Evolutionary conservation across 37 sponge, comb jelly and placozoan genomes (phyloP).

Genomic region (Mnemiopsis leidyi): DNA sequence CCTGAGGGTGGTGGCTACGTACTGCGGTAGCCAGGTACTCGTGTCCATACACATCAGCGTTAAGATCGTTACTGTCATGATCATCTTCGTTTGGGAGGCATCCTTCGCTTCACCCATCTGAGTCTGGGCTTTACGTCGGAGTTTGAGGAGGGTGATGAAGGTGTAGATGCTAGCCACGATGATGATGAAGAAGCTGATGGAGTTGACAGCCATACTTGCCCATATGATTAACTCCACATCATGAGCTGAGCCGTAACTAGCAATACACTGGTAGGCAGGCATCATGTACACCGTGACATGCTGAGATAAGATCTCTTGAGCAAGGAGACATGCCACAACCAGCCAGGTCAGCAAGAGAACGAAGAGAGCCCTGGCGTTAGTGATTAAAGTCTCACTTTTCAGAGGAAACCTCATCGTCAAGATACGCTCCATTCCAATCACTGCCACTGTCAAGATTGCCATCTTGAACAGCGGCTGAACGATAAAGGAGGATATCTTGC

Average conservation of each 20-base stretch:
- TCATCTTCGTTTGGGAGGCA: constrained; percentile 43
- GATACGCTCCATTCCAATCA: constrained; percentile 54
- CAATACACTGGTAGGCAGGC: constrained; percentile 55
- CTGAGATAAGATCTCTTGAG: not conserved
- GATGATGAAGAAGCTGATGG: constrained; percentile 35
- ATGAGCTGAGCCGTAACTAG: constrained; percentile 1
- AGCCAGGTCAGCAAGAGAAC: not conserved
- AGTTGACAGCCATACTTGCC: constrained; percentile 47
- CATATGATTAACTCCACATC: constrained; percentile 25
- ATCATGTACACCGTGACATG: constrained; percentile 33
- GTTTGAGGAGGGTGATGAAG: constrained; percentile 24
- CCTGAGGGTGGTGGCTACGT: not conserved
- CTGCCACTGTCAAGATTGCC: constrained; percentile 11
- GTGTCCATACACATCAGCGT: constrained; percentile 58
- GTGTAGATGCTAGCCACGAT: constrained; percentile 57
- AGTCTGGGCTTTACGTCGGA: not conserved
- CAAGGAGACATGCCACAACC: not conserved
- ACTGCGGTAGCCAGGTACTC: constrained; percentile 56
- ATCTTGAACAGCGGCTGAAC: constrained; percentile 39
- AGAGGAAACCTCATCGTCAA: constrained; percentile 48
- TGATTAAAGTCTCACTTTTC: constrained; percentile 27
- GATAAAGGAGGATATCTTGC: constrained; percentile 18
- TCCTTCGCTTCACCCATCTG: constrained; percentile 60
- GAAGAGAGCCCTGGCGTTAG: not conserved
- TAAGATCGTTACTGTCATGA: constrained; percentile 21